A percentile compares a stretch with the other conserved stretches of the same genome.
Evolutionary conservation across 2,888 invertebrate genomes (phyloP).

Genomic region (Onchidella celtica): DNA sequence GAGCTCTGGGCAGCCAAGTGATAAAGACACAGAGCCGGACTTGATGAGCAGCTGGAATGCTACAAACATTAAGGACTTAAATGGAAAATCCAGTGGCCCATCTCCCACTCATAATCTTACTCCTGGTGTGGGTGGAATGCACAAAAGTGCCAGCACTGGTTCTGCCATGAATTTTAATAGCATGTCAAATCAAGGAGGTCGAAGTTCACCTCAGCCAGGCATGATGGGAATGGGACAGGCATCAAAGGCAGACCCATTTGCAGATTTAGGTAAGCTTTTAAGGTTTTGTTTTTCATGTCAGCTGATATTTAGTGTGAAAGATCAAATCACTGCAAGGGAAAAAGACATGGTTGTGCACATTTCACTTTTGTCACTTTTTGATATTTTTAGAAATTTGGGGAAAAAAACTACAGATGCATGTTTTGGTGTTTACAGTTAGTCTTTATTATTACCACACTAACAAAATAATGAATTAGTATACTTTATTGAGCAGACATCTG

Average conservation of each 20-base stretch:
- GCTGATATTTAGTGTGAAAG: no score
- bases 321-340: no score
- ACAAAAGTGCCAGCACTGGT: slow-evolving; percentile 57
- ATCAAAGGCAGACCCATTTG: slow-evolving; percentile 73
- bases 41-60: slow-evolving; percentile 72
- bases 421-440: no score
- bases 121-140: slow-evolving; percentile 48
- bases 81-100: not conserved
- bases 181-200: slow-evolving; percentile 23
- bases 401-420: no score
- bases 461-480: no score
- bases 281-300: no score
- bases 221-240: slow-evolving; percentile 51
- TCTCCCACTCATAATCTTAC: slow-evolving; percentile 32
- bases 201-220: slow-evolving; percentile 26
- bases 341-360: no score
- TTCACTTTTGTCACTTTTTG: no score
- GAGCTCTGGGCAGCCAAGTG: slow-evolving; percentile 40
- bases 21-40: slow-evolving; percentile 57
- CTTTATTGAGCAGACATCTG: no score
- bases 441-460: no score
- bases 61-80: slow-evolving; percentile 53
- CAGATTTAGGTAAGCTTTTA: slow-evolving; percentile 73
- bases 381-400: no score
- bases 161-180: slow-evolving; percentile 53